phyloP scores from a whole-genome alignment of 2,888 invertebrate genomes.

The Lasius platythorax region DNA sequence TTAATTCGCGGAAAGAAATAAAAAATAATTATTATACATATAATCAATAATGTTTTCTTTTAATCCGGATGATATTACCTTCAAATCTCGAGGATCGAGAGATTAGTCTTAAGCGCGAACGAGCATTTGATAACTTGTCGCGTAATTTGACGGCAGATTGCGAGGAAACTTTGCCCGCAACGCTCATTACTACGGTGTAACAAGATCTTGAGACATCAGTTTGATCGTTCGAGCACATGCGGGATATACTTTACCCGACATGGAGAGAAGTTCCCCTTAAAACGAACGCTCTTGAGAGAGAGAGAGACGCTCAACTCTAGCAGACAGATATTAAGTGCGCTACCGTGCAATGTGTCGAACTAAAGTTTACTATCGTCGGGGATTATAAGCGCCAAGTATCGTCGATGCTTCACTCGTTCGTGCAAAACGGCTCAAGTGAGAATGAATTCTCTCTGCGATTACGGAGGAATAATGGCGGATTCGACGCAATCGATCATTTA shows the following conservation, averaged over 20 bases:
- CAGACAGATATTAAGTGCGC: conserved; percentile 48
- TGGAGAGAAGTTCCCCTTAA: conserved; percentile 31
- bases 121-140: conserved; percentile 35
- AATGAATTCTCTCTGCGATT: conserved; percentile 22
- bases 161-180: conserved; percentile 30
- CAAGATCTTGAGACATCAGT: conserved; percentile 62
- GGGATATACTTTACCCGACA: conserved; percentile 45
- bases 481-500: conserved; percentile 31
- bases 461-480: conserved; percentile 12
- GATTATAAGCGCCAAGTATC: conserved; percentile 42
- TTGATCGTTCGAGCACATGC: conserved; percentile 49
- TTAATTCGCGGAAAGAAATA: neutral
- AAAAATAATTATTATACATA: neutral
- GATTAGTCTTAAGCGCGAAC: neutral
- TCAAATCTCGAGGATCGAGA: neutral
- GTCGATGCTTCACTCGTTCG: conserved; percentile 17
- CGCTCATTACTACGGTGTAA: conserved; percentile 51
- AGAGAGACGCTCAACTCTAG: conserved; percentile 13
- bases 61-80: neutral
- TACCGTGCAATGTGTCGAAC: conserved; percentile 24
- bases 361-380: conserved; percentile 37
- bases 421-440: conserved; percentile 25
- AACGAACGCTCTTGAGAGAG: conserved; percentile 34
- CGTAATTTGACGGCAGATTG: conserved; percentile 48
- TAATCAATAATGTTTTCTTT: neutral